Conservation (phyloP, 1,140 invertebrate genomes). For the Spodoptera frugiperda region DNA sequence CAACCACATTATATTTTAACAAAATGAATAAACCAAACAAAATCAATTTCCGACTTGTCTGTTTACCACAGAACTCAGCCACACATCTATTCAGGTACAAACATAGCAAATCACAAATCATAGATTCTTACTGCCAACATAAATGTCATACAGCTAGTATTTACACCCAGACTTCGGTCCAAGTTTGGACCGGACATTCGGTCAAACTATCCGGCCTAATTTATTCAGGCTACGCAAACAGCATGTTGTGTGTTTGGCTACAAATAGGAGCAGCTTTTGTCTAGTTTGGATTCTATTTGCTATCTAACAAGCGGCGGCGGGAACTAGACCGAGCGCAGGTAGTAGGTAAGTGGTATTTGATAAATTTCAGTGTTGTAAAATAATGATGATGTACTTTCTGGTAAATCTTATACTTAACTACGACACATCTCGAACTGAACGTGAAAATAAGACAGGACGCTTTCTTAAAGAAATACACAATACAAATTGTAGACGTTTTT, state of each 20-base stretch:
- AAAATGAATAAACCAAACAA: no score
- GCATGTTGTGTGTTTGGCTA: conserved; percentile 25
- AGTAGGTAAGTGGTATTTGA: no score
- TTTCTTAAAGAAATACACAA: no score
- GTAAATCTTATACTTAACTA: no score
- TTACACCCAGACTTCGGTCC: conserved; percentile 23
- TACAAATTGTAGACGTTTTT: no score
- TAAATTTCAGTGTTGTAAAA: no score
- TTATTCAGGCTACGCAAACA: conserved; percentile 38
- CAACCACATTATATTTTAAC: no score
- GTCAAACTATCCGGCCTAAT: conserved; percentile 43
- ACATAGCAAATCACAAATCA: conserved; percentile 22
- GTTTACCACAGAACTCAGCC: no score
- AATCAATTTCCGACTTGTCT: neutral
- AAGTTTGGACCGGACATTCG: conserved; percentile 32
- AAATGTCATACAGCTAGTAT: conserved; percentile 28
- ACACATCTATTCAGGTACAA: neutral
- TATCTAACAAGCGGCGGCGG: neutral
- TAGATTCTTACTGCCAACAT: conserved; percentile 13
- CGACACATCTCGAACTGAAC: no score
- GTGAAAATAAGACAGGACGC: no score
- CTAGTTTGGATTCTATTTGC: conserved; percentile 18
- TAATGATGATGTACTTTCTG: no score
- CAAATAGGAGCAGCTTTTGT: conserved; percentile 34
- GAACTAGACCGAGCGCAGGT: neutral